Conservation (phyloP, 2,113 vertebrate genomes). For the Cebidichthys violaceus region DNA sequence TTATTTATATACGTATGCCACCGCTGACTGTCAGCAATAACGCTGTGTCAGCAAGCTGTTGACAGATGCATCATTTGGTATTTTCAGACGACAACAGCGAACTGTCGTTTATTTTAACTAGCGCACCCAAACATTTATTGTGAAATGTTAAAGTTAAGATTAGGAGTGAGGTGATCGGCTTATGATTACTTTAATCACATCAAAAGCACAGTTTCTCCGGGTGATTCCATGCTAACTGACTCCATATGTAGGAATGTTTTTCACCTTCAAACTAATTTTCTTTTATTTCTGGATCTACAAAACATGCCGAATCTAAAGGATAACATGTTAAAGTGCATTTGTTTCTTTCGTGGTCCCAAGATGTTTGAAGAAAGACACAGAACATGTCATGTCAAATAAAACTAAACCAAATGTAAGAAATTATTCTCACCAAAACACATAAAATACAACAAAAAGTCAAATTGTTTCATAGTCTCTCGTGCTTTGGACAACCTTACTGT, state of each 20-base stretch:
- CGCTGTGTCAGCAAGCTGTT: slow-evolving; percentile 13
- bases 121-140: not conserved
- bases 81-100: slow-evolving; percentile 9
- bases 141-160: not conserved
- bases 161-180: not conserved
- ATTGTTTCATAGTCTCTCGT: not conserved
- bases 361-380: not conserved
- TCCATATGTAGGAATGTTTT: not conserved
- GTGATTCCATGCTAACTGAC: not conserved
- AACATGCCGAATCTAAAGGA: not conserved
- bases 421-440: not conserved
- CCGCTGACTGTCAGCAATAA: slow-evolving; percentile 15
- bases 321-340: not conserved
- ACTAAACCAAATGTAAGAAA: not conserved
- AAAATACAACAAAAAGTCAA: not conserved
- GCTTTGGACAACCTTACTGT: not conserved
- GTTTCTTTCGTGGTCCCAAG: not conserved
- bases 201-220: not conserved
- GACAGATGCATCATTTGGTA: slow-evolving; percentile 14
- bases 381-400: not conserved
- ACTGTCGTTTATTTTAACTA: not conserved
- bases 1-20: slow-evolving; percentile 19
- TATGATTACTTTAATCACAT: not conserved
- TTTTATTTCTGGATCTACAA: slow-evolving; percentile 1
- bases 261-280: not conserved